Conservation (phyloP, 2,797 vertebrate genomes). For the Hyperoplus immaculatus region DNA sequence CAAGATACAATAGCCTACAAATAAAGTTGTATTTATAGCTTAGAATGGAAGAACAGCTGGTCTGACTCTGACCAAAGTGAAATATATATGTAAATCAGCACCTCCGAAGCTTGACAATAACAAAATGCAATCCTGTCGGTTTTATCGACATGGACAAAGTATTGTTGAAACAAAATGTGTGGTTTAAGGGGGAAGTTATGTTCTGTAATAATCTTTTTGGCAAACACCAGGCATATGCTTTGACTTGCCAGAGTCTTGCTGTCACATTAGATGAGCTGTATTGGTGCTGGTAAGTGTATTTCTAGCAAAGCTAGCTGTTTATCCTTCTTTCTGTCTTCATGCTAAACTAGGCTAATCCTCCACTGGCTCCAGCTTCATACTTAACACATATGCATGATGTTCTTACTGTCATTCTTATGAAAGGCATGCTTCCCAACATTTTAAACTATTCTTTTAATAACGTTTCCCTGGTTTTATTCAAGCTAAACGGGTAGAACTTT, state of each 20-base stretch:
- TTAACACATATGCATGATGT: neutral
- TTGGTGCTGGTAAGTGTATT: neutral
- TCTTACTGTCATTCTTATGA: neutral
- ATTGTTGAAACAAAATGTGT: neutral
- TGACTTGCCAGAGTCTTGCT: neutral
- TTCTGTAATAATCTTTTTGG: neutral
- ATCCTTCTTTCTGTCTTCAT: neutral
- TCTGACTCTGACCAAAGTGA: neutral
- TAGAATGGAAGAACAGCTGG: neutral
- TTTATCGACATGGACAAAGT: neutral
- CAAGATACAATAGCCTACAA: neutral
- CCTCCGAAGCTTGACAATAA: neutral
- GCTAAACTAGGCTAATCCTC: neutral
- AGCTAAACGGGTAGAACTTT: neutral
- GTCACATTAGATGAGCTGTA: neutral
- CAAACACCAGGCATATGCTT: neutral
- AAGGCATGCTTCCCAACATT: too few relatives aligned
- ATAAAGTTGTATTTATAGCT: neutral
- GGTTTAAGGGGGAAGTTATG: neutral
- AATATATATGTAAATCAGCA: neutral
- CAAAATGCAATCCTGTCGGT: neutral
- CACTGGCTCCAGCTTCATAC: neutral
- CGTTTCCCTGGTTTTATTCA: neutral
- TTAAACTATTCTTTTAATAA: neutral
- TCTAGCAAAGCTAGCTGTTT: neutral